These are phyloP conservation scores for Ceratoteleas bidentatus DNA, from an alignment of 1,140 invertebrate species.

Conservation along the genomic window DNA sequence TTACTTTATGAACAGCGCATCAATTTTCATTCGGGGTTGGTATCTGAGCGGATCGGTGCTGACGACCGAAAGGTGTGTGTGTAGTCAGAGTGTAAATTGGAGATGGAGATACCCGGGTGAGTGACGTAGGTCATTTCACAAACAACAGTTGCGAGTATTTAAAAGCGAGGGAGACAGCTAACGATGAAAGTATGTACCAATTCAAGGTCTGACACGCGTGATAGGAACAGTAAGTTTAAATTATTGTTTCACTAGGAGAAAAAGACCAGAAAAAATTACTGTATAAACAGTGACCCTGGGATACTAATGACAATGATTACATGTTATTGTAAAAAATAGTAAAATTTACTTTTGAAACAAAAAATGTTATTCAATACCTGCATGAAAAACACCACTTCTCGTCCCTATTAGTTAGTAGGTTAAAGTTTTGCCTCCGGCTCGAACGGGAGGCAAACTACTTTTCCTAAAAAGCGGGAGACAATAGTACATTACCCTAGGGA, in stretches of 20 bases:
- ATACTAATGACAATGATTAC: too few species aligned
- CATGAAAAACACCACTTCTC: too few species aligned
- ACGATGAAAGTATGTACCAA: constrained; percentile 13
- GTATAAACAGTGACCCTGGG: too few species aligned
- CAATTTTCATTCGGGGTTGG: background rate
- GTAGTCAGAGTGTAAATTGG: background rate
- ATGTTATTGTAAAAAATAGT: too few species aligned
- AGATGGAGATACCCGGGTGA: background rate
- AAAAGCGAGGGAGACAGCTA: constrained; percentile 17
- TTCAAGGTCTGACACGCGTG: background rate
- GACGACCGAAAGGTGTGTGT: background rate
- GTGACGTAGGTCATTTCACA: constrained; percentile 2
- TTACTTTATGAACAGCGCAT: constrained; percentile 23
- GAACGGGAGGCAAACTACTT: too few species aligned
- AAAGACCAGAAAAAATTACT: too few species aligned
- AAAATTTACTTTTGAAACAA: too few species aligned
- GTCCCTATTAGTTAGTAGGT: too few species aligned
- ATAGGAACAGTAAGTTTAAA: background rate
- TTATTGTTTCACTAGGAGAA: background rate
- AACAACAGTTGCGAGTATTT: constrained; percentile 6
- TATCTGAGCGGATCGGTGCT: background rate
- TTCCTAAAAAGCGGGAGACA: too few species aligned
- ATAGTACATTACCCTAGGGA: too few species aligned
- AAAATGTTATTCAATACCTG: too few species aligned
- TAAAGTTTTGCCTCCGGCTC: too few species aligned